These are phyloP conservation scores for Dryadula phaetusa DNA, from an alignment of 2,888 invertebrate genomes.

Conservation along the genomic window DNA sequence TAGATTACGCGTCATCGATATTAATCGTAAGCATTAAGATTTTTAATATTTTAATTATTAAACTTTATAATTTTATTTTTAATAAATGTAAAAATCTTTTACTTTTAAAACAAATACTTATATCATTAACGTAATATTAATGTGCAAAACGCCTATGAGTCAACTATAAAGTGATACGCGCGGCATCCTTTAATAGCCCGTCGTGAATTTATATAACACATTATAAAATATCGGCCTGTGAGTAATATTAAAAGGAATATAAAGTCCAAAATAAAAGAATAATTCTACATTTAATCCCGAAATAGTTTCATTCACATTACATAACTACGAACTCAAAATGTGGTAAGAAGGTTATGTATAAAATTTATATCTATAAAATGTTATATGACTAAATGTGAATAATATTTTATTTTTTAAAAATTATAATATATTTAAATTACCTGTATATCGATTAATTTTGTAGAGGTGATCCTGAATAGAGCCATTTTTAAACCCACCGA, in stretches of 20 bases:
- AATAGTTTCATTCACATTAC: constrained; percentile 63
- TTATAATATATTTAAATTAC: constrained; percentile 61
- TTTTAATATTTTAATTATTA: neutral
- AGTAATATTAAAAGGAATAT: constrained; percentile 2
- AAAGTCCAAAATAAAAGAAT: neutral
- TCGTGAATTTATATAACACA: constrained; percentile 11
- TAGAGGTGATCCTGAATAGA: constrained; percentile 86
- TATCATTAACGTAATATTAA: neutral
- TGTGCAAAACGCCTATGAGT: constrained; percentile 14
- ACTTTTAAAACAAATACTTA: neutral
- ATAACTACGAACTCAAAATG: constrained; percentile 56
- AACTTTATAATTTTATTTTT: neutral
- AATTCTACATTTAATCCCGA: constrained; percentile 44
- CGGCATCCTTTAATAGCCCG: constrained; percentile 13
- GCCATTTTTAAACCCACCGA: constrained; percentile 84
- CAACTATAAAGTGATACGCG: constrained; percentile 14
- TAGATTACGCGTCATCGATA: neutral
- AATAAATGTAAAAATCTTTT: neutral
- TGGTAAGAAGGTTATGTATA: constrained; percentile 52
- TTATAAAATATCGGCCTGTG: neutral
- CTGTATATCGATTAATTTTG: constrained; percentile 86
- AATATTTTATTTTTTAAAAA: constrained; percentile 13
- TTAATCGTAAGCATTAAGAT: neutral
- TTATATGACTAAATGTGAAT: constrained; percentile 36
- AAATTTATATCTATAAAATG: constrained; percentile 28